Evolutionary conservation across 1,140 invertebrate genomes (phyloP), one percentile per base, ranked within the genome.

Genomic region (Trachymyrmex septentrionalis): DNA sequence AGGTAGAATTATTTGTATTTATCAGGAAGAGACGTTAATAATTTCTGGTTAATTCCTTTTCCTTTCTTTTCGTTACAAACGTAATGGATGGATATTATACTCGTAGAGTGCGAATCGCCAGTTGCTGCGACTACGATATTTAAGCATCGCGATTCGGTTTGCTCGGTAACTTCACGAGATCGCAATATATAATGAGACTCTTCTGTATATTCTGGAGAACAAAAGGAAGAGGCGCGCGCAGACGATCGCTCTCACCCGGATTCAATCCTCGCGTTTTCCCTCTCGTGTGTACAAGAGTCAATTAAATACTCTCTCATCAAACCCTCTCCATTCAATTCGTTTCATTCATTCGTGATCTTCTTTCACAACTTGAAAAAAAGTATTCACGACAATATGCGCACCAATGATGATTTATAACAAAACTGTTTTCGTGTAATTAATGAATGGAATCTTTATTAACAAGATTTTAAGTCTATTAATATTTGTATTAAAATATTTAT

Each of bases 231-330:
- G 44, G 19, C 9, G 57, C 21, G 21, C 57, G 57, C 3, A 76
- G 73, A 21, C 24, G 24, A 64, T 63, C 38, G 38, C 24, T 78
- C 59, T 78, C 75, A 77, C 38, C 59, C 24, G 4, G 38, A 64
- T 63, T 53, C 75, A 48, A 77, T 48, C 19, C 38, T 61, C 21
- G 21, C 6, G 14, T 80, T 78, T 80, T 80, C 59, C 38, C 76
- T 53, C 24, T 67, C 76, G 61, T 12, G 44, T 14, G 19, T 10
- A 7, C 48, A 7, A 19, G 10, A 30, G 44, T 10, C 48, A n/a
- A 80, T 67, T 21, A 19, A 19, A 9, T 38, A 38, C 34, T 53
- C 59, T 59, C 24, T 24, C 38, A 16, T 48, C 16, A 21, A 16
- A n/a, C 19, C 61, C 12, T 38, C 34, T 38, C 34, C 7, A 38